Evolutionary conservation across 1,140 invertebrate species (phyloP), one percentile per base, ranked within the genome.

Genomic region (Babylonia areolata): DNA sequence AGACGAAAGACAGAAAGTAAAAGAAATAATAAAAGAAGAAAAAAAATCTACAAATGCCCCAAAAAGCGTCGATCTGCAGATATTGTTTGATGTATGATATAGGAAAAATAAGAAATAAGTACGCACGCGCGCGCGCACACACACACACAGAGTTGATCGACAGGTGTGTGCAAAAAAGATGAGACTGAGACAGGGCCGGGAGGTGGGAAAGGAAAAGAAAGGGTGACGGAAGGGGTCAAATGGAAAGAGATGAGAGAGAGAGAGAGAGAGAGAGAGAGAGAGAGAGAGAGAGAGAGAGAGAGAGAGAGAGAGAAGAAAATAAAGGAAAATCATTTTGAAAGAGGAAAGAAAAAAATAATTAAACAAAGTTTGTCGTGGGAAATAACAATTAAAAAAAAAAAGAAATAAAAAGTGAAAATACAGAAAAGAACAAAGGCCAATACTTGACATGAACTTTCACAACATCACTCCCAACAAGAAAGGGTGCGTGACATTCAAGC

Each of bases 271-370:
- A 69, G 64, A 69, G 17, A 31, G 64, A 20, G 64, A 69, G 64
- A 69, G 64, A 28, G 64, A 28, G 64, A 69, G 64, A 69, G 64
- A 69, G 64, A 69, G 64, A 69, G 64, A 69, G 64, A 69, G 64
- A 69, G 31, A 75, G 31, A 35, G 71, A 75, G 33, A 35, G 31
- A 33, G 71, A 75, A 31, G 35, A 6, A 69, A 23, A 69, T 9
- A n/a, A n/a, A 69, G 64, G 28, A 23, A 11, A 23, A 23, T 69
- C 28, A 31, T 69, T 69, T 69, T 69, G 28, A 28, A 31, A 28
- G n/a, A 69, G 20, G 28, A 69, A 5, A n/a, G 28, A 69, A 51
- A 51, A 51, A 51, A 51, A 51, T 11, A 51, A 51, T 11, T 11
- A 51, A 51, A 51, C 20, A 51, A 51, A 51, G 20, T 51, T 11